These are phyloP conservation scores for Desmodus rotundus DNA, from an alignment of 2,113 vertebrate genomes.

Conservation along the genomic window DNA sequence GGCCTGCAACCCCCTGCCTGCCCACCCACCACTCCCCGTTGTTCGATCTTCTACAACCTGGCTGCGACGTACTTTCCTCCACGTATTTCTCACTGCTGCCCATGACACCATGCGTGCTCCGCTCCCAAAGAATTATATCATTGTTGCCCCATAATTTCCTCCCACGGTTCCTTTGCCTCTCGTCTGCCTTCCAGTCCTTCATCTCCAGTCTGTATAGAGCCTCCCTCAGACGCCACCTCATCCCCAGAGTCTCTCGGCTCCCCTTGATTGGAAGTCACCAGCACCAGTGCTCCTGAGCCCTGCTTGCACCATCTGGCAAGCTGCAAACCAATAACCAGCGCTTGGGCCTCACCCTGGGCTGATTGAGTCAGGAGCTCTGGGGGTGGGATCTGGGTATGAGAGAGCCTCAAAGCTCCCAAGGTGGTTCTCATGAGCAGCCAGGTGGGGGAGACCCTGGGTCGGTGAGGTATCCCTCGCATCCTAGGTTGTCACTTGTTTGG, in stretches of 20 bases:
- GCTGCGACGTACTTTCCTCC: neutral
- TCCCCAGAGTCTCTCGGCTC: neutral
- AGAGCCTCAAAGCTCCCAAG: neutral
- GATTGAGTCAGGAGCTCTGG: neutral
- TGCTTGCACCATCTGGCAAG: neutral
- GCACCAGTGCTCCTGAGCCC: neutral
- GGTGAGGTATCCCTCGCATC: neutral
- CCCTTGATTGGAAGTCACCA: neutral
- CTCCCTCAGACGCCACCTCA: neutral
- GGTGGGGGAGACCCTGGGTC: neutral
- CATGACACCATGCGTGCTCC: neutral
- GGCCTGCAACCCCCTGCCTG: neutral
- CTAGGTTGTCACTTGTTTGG: neutral
- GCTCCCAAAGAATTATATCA: neutral
- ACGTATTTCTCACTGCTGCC: neutral
- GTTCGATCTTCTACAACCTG: neutral
- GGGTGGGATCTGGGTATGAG: neutral
- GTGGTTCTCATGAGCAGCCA: neutral
- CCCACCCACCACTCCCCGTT: rapidly evolving
- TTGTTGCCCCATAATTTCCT: neutral
- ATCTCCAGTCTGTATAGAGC: neutral
- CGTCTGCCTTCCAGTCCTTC: neutral
- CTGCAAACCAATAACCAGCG: neutral
- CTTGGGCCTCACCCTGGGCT: neutral
- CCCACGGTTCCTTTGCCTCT: neutral